phyloP scores from a whole-genome alignment of 1,140 invertebrate species.

The Pogonognathellus flavescens region DNA sequence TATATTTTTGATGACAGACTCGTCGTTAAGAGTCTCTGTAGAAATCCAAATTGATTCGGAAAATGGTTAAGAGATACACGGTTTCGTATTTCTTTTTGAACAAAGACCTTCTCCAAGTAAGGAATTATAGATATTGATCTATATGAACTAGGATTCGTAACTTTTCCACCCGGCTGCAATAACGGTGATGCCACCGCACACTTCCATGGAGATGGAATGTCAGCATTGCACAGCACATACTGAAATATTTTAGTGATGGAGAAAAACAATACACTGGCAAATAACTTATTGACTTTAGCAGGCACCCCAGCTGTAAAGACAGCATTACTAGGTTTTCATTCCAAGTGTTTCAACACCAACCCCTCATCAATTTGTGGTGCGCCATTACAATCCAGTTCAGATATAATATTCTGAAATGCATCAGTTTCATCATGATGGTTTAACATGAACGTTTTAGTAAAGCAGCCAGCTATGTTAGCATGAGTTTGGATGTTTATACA shows the following conservation, averaged over 20 bases:
- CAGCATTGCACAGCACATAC: background rate
- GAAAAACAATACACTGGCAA: background rate
- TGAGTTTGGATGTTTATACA: background rate
- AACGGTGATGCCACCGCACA: background rate
- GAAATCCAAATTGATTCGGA: background rate
- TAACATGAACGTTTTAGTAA: no score
- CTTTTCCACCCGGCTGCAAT: background rate
- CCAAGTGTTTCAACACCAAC: background rate
- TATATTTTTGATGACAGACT: background rate
- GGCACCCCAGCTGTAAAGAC: background rate
- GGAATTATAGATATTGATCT: background rate
- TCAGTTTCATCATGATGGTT: background rate
- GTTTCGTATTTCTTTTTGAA: background rate
- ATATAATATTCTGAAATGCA: background rate
- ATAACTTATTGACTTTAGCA: background rate
- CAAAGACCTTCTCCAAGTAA: background rate
- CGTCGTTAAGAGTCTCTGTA: background rate
- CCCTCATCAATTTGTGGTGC: no score
- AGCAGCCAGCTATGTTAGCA: background rate
- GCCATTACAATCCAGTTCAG: background rate
- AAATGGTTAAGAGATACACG: background rate
- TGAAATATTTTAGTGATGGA: background rate
- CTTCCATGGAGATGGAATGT: background rate
- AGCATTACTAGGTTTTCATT: background rate
- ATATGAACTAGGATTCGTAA: background rate